Base-by-base conservation (phyloP, 35 echinoderm and acorn worm genomes). In the Hemicentrotus pulcherrimus region DNA sequence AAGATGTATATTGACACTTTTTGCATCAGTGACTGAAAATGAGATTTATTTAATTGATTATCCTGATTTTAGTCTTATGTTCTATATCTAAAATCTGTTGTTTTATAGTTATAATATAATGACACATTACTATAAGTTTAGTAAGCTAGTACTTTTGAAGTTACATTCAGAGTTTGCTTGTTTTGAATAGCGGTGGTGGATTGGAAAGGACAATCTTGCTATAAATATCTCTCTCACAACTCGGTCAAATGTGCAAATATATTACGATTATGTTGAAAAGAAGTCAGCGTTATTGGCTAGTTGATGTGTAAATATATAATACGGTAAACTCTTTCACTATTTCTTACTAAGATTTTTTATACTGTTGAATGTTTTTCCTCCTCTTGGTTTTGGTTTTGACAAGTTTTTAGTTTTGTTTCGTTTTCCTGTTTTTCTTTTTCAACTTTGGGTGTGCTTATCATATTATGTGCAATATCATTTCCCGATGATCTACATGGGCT, bases 391-490 rank as follows among this genome's bases (percentile, higher is more conserved):
- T 5, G 65, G 65, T 78, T 78, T 78, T 28, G 19, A 78, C 65
- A 78, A 78, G 65, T 22, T n/a, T 22, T 78, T 28, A 30, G 22
- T 78, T 6, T 16, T 78, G 65, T 28, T 78, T 78, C 65, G 19
- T n/a, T 78, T 22, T 22, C 7, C 5, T n/a, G 2, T 78, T 28
- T 78, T 78, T 78, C 24, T 78, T 78, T 78, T 78, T 78, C 65
- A 78, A 78, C 65, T 78, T 78, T 78, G 65, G 65, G 65, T 78
- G 65, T 78, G 65, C 65, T 78, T 6, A 78, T 78, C 65, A 78
- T 78, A 41, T 41, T 41, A 78, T 28, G 65, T 78, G 65, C 65
- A 78, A 78, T 78, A 78, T 78, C 65, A 28, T 78, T 78, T 78
- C 65, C 28, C 5, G 19, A 78, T 7, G 6, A 22, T 78, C 28